Conservation (phyloP, 2,113 vertebrate species). For the Nothoprocta pentlandii region DNA sequence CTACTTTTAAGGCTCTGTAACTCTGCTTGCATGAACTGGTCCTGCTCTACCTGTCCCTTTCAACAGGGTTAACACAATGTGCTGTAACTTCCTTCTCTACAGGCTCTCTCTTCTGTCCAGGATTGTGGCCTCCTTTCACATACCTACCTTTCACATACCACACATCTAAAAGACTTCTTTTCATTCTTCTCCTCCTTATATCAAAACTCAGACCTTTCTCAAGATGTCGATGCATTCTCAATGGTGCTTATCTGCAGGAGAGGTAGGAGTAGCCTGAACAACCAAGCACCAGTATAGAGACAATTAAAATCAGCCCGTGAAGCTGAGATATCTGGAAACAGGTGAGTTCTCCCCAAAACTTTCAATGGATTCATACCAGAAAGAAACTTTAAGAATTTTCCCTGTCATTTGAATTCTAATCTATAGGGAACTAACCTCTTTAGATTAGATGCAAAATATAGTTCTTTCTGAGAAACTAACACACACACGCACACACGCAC, state of each 20-base stretch:
- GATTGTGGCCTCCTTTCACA: not conserved
- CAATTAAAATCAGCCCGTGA: not conserved
- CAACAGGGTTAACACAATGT: not conserved
- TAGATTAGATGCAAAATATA: slow-evolving; percentile 63
- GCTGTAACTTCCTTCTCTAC: not conserved
- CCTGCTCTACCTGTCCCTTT: not conserved
- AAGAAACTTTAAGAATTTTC: not conserved
- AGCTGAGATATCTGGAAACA: not conserved
- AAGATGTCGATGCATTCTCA: not conserved
- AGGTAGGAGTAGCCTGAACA: not conserved
- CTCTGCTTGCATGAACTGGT: not conserved
- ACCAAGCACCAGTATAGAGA: not conserved
- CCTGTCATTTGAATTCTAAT: slow-evolving; percentile 19
- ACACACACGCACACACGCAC: not conserved
- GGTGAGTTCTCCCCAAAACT: slow-evolving; percentile 9
- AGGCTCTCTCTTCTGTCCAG: not conserved
- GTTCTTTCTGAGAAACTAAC: slow-evolving; percentile 19
- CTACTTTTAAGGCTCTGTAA: not conserved
- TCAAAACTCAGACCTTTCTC: not conserved
- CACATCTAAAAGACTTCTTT: not conserved
- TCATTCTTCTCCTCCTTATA: not conserved
- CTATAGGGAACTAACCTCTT: slow-evolving; percentile 50
- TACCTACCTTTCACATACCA: rapidly evolving
- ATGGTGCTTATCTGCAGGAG: rapidly evolving
- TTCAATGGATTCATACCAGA: not conserved